Percentiles rank a stretch among this genome's conserved stretches.
phyloP scores from a whole-genome alignment of 2,113 vertebrate genomes.

The Rhynchopsitta pachyrhyncha region DNA sequence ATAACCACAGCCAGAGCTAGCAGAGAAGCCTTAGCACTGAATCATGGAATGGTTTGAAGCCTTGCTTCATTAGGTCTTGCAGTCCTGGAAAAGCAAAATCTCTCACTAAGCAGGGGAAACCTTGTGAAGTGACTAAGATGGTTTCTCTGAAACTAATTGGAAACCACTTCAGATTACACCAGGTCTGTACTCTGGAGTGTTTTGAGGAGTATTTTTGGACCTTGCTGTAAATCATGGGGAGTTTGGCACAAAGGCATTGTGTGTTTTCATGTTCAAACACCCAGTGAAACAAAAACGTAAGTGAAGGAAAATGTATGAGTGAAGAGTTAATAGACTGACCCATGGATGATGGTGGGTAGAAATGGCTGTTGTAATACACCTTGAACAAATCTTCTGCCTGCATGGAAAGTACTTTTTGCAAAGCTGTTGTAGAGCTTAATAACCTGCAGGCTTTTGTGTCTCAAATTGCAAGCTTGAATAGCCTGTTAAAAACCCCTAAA shows the following conservation, averaged over 20 bases:
- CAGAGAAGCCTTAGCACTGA: not conserved
- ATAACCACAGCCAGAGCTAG: not conserved
- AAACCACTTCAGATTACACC: not conserved
- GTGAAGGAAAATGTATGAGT: not conserved
- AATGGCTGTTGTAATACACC: not conserved
- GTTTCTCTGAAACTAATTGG: not conserved
- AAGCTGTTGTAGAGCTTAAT: not conserved
- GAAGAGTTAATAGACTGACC: not conserved
- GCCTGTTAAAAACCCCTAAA: not conserved
- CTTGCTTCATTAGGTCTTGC: not conserved
- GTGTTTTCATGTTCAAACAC: not conserved
- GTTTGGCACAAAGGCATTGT: not conserved
- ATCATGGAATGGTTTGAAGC: not conserved
- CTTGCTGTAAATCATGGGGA: not conserved
- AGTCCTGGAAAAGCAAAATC: not conserved
- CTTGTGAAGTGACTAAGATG: not conserved
- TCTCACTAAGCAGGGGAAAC: not conserved
- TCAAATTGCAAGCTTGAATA: not conserved
- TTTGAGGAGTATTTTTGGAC: not conserved
- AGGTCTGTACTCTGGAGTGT: not conserved
- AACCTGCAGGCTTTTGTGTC: not conserved
- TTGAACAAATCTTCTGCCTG: not conserved
- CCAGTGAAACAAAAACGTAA: not conserved
- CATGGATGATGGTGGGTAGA: not conserved
- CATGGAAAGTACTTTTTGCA: not conserved